Conservation (phyloP, 2,113 vertebrate genomes). For the Regulus satrapa region DNA sequence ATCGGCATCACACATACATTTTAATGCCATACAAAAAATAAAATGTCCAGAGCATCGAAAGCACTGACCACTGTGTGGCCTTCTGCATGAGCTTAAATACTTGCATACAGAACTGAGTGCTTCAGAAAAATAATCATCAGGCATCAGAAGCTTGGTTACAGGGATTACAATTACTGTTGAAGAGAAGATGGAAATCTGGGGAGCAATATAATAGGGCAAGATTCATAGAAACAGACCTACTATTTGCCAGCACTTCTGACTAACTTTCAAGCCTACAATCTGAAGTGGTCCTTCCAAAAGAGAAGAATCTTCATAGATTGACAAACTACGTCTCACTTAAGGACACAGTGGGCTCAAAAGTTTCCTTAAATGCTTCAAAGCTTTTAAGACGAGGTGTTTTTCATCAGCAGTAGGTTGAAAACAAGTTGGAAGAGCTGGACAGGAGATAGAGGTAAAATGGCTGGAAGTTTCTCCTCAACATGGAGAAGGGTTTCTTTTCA, state of each 20-base stretch:
- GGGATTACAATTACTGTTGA: not conserved
- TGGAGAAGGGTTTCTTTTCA: not conserved
- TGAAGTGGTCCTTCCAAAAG: not conserved
- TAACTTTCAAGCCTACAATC: not conserved
- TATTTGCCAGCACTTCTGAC: not conserved
- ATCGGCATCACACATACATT: not conserved
- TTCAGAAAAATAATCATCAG: not conserved
- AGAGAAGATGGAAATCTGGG: not conserved
- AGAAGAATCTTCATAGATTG: not conserved
- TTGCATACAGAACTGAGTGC: not conserved
- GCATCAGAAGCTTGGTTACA: not conserved
- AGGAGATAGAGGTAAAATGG: not conserved
- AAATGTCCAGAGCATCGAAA: not conserved
- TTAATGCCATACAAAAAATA: not conserved
- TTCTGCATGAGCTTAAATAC: rapidly evolving
- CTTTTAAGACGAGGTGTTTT: not conserved
- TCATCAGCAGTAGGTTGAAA: not conserved
- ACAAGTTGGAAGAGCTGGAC: not conserved
- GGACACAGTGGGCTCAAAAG: not conserved
- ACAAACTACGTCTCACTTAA: not conserved
- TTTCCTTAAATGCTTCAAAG: not conserved
- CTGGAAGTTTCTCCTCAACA: not conserved
- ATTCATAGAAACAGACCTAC: not conserved
- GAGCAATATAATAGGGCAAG: not conserved
- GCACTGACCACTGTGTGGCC: not conserved